Base-by-base conservation (phyloP, 2,797 vertebrate genomes). In the Acipenser transmontanus region DNA sequence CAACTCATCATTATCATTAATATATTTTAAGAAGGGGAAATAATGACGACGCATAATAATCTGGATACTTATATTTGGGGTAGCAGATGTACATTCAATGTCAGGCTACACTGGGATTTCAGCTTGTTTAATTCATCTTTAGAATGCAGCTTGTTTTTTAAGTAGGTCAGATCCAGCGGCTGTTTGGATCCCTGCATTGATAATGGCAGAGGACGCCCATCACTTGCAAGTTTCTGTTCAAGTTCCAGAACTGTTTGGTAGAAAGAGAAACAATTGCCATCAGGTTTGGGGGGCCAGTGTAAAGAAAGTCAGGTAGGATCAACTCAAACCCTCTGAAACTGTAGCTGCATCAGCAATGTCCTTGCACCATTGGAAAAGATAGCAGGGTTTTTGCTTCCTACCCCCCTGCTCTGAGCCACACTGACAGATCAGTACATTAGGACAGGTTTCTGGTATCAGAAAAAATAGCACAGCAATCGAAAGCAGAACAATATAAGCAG, bases 151-250 rank as follows among this genome's bases (percentile, higher is more conserved):
- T 49, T 62, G 61, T 50, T 63, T 13, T 17, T 60, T 62, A 72
- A 74, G 63, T 74, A 72, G 72, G 72, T 72, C 72, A 74, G 66
- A 65, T 70, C 68, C 68, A 66, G 48, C 17, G 56, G 59, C 68
- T 50, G 54, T 52, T 49, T n/a, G 59, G 47, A 66, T 69, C 51
- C 10, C 62, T 63, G 62, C 67, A 63, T 67, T 49, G 12, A 48
- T 34, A 52, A 57, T 48, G 14, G 6, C 51, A 62, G 7, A 50
- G 51, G 64, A 47, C 1, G 34, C 49, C 20, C 47, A 56, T 47
- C 63, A 66, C 11, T 47, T 12, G 50, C 7, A 9, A 34, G 61
- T 50, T 2, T 52, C 48, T 47, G 49, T 7, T 50, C 60, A 7
- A 13, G 34, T 51, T 6, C 51, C 51, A 63, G 13, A 47, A 57